Evolutionary conservation across 2,888 invertebrate species (phyloP).

Genomic region (Dryocosmus kuriphilus): DNA sequence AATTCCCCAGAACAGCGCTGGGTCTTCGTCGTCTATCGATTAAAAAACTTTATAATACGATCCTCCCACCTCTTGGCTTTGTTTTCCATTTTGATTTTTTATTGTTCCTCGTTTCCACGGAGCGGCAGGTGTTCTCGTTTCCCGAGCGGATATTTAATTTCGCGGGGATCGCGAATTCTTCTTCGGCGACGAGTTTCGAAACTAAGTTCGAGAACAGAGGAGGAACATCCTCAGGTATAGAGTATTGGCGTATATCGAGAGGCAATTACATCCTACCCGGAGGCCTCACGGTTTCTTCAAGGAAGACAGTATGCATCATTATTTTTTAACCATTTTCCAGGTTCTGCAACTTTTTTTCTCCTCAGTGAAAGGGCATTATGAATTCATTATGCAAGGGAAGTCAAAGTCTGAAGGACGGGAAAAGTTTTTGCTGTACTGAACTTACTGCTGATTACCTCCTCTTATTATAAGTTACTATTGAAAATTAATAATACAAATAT

Average conservation of each 20-base stretch:
- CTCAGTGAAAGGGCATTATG: background rate
- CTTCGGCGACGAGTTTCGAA: conserved; percentile 54
- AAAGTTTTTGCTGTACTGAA: background rate
- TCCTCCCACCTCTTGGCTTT: conserved; percentile 63
- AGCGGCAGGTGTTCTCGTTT: conserved; percentile 62
- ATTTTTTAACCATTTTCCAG: conserved; percentile 33
- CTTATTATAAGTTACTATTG: background rate
- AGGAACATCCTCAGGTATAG: conserved; percentile 59
- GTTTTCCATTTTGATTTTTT: conserved; percentile 73
- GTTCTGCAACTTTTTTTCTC: conserved; percentile 40
- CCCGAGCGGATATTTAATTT: conserved; percentile 71
- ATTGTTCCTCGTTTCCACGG: conserved; percentile 62
- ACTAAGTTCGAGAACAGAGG: conserved; percentile 56
- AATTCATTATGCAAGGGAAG: conserved; percentile 21
- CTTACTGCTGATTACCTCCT: background rate
- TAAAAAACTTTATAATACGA: conserved; percentile 75
- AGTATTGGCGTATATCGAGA: conserved; percentile 66
- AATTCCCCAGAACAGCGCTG: conserved; percentile 53
- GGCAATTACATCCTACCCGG: conserved; percentile 65
- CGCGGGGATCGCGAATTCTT: conserved; percentile 61
- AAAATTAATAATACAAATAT: too few species aligned
- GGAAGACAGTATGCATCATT: conserved; percentile 34
- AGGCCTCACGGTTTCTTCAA: conserved; percentile 49
- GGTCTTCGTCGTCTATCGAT: conserved; percentile 69
- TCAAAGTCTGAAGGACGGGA: background rate